These are phyloP conservation scores for Columba guinea DNA, from an alignment of 2,797 vertebrate genomes.

Conservation along the genomic window DNA sequence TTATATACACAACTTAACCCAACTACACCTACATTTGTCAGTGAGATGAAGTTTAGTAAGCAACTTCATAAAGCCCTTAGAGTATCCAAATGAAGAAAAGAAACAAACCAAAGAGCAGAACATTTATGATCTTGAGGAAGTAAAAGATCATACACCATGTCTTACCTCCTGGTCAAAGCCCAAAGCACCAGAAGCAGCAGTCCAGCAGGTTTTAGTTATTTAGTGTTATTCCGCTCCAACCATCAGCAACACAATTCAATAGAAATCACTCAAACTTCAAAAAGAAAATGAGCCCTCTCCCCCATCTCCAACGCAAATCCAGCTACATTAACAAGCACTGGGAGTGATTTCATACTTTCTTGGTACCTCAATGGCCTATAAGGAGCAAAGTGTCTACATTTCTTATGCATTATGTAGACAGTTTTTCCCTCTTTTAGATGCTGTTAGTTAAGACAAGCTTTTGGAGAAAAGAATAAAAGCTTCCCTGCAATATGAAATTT, in stretches of 20 bases:
- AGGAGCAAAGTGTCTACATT: background rate
- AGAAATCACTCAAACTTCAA: background rate
- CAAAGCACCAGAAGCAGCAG: background rate
- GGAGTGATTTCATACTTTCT: background rate
- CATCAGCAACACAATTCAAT: background rate
- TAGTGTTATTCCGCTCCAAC: background rate
- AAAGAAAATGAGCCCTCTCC: background rate
- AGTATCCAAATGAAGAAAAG: background rate
- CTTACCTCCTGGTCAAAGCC: background rate
- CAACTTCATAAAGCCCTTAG: background rate
- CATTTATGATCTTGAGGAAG: background rate
- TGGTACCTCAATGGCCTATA: background rate
- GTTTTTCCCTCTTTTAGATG: background rate
- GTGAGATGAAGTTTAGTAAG: background rate
- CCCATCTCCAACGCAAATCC: background rate
- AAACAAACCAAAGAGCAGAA: background rate
- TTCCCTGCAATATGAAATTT: background rate
- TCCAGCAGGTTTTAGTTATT: background rate
- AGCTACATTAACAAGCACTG: background rate
- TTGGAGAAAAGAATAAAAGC: background rate
- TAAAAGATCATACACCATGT: background rate
- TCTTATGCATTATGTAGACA: background rate
- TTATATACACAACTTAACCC: background rate
- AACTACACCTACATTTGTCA: background rate
- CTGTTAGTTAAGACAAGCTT: background rate